Conservation (phyloP, 2,888 invertebrate species). For the Sarcophaga subvicina region DNA sequence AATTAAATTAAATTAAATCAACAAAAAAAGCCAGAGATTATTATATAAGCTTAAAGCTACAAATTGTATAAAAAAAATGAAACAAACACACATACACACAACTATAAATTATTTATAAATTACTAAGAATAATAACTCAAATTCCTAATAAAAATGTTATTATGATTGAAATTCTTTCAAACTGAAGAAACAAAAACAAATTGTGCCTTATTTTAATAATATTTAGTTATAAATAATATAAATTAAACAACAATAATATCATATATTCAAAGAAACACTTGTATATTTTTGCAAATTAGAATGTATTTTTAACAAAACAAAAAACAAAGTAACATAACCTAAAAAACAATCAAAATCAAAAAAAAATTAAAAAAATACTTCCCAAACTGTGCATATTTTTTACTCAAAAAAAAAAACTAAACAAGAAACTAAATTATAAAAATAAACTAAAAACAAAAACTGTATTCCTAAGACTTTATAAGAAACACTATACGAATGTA, state of each 20-base stretch:
- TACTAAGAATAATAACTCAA: constrained; percentile 3
- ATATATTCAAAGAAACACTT: too few relatives aligned
- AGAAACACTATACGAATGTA: constrained; percentile 62
- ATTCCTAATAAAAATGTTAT: neutral
- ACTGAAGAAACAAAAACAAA: constrained; percentile 69
- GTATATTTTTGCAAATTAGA: too few relatives aligned
- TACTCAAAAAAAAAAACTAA: constrained; percentile 45
- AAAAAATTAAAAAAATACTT: constrained; percentile 30
- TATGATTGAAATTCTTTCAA: constrained; percentile 22
- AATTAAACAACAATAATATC: neutral
- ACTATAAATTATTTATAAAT: constrained; percentile 40
- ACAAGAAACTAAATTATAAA: constrained; percentile 2
- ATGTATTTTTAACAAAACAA: neutral
- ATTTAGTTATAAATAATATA: constrained; percentile 50
- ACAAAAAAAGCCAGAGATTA: constrained; percentile 72
- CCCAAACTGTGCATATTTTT: constrained; percentile 65
- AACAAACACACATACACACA: neutral
- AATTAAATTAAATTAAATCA: constrained; percentile 74
- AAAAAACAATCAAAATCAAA: neutral
- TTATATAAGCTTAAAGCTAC: constrained; percentile 71
- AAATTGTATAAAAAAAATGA: constrained; percentile 51
- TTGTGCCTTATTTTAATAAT: constrained; percentile 71
- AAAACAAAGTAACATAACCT: constrained; percentile 3
- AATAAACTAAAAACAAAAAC: constrained; percentile 70
- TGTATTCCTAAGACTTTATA: constrained; percentile 77